A percentile compares a stretch with the other conserved stretches of the same genome.
Conservation (phyloP, 2,888 invertebrate genomes). For the Parnassius mnemosyne region DNA sequence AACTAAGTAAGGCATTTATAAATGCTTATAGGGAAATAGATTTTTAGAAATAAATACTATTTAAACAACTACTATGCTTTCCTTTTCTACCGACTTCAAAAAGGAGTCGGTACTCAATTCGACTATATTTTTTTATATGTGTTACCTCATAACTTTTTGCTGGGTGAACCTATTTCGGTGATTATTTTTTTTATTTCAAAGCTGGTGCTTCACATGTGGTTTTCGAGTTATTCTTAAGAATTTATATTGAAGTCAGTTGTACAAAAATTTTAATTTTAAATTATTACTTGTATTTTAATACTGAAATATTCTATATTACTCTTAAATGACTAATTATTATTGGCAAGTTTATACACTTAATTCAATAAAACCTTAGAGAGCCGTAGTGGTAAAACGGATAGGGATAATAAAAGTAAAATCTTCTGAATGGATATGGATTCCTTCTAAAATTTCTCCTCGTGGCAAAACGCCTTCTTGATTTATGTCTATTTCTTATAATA, state of each 20-base stretch:
- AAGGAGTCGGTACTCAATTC: too few species aligned
- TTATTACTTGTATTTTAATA: conserved; percentile 22
- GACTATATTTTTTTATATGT: too few species aligned
- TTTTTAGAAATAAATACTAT: conserved; percentile 59
- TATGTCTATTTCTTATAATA: conserved; percentile 45
- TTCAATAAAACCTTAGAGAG: conserved; percentile 65
- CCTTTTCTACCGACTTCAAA: conserved; percentile 7
- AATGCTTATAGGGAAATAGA: conserved; percentile 45
- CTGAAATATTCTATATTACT: neutral
- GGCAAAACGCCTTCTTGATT: conserved; percentile 47
- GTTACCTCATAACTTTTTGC: too few species aligned
- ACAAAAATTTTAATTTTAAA: too few species aligned
- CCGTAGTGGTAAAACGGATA: conserved; percentile 58
- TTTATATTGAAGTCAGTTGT: too few species aligned
- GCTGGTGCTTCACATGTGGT: too few species aligned
- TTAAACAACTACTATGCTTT: conserved; percentile 33
- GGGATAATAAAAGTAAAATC: conserved; percentile 50
- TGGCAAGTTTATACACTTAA: conserved; percentile 22
- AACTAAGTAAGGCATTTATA: conserved; percentile 48
- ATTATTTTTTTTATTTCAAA: too few species aligned
- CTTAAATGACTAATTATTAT: neutral
- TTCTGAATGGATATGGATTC: conserved; percentile 48
- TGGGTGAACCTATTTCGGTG: too few species aligned
- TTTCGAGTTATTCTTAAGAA: too few species aligned
- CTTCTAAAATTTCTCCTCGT: conserved; percentile 51